A percentile compares a stretch with the other conserved stretches of the same genome.
These are phyloP conservation scores for Corythaixoides concolor DNA, from an alignment of 2,113 vertebrate species.

Conservation along the genomic window DNA sequence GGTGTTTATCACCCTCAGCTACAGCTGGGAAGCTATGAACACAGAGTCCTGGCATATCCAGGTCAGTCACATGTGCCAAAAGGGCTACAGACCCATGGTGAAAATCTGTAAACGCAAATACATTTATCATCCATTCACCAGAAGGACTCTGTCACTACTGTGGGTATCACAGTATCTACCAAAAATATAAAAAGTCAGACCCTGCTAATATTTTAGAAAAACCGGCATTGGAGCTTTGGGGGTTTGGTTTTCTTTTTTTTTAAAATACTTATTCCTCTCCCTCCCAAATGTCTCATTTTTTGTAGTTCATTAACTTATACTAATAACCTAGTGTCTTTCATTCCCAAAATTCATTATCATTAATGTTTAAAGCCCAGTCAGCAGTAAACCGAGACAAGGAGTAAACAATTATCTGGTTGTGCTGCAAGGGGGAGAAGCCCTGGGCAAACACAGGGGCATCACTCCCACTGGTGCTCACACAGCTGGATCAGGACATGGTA, in stretches of 20 bases:
- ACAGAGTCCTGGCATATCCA: not conserved
- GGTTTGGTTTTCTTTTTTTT: rapidly evolving
- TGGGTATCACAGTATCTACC: not conserved
- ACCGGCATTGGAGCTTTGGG: no score
- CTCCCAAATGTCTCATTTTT: not conserved
- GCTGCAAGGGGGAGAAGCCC: not conserved
- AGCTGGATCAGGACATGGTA: not conserved
- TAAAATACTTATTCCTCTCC: not conserved
- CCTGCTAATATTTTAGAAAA: not conserved
- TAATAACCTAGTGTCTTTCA: not conserved
- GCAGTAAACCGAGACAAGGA: not conserved
- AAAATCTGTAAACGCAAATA: not conserved
- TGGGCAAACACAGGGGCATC: no score
- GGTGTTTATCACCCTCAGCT: not conserved
- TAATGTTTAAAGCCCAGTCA: not conserved
- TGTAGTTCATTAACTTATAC: not conserved
- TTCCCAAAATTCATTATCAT: not conserved
- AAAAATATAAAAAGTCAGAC: not conserved
- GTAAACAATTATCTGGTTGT: not conserved
- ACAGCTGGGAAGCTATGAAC: not conserved
- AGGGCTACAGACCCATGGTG: not conserved
- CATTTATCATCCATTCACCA: not conserved
- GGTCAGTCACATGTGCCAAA: rapidly evolving
- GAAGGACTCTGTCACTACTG: not conserved
- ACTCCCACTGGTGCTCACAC: not conserved